Evolutionary conservation across 2,113 vertebrate species (phyloP).

Genomic region (Gasterosteus aculeatus): DNA sequence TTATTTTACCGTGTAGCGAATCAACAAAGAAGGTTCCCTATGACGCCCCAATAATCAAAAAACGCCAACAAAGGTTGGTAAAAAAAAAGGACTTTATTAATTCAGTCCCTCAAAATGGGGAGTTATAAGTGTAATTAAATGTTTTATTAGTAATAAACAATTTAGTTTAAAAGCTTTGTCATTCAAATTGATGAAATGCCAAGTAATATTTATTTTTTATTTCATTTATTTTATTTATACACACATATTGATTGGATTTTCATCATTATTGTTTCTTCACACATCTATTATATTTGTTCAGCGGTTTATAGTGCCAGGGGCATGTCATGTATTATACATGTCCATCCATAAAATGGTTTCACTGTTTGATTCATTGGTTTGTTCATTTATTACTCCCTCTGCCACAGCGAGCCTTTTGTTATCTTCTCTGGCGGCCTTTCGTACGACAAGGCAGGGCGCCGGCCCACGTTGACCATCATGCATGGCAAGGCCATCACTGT

Average conservation of each 20-base stretch:
- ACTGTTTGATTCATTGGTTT: not conserved
- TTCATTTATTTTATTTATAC: not conserved
- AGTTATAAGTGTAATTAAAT: not conserved
- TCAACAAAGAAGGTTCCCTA: not conserved
- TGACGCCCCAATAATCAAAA: not conserved
- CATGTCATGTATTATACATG: not conserved
- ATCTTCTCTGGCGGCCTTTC: conserved; percentile 97
- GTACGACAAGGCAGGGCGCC: conserved; percentile 93
- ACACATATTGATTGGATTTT: not conserved
- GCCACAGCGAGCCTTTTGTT: conserved; percentile 91
- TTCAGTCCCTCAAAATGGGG: not conserved
- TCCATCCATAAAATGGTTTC: not conserved
- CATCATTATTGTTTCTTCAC: not conserved
- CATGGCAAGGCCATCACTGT: conserved; percentile 98
- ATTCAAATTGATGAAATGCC: not conserved
- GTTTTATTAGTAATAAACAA: not conserved
- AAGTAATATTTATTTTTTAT: not conserved
- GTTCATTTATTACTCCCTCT: not conserved
- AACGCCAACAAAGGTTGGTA: not conserved
- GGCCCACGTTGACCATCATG: conserved; percentile 97
- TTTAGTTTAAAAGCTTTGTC: not conserved
- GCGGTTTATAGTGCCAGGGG: not conserved
- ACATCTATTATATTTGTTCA: not conserved
- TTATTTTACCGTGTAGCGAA: not conserved
- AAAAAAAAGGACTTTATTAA: not conserved